phyloP scores from a whole-genome alignment of 2,113 vertebrate species.

The Setophaga petechia region DNA sequence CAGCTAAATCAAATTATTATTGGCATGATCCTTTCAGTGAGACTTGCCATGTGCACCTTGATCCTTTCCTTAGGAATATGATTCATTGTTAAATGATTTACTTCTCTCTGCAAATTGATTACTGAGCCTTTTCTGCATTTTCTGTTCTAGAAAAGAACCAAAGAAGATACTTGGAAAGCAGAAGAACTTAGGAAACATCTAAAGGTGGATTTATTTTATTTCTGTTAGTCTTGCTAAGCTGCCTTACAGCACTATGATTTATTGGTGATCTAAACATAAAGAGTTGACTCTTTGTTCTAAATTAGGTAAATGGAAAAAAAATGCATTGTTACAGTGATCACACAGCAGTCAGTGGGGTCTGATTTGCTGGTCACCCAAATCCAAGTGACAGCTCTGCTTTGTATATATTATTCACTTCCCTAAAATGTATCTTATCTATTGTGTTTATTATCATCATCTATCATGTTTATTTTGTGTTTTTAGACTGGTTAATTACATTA shows the following conservation, averaged over 20 bases:
- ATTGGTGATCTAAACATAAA: neutral
- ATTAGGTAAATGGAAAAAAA: neutral
- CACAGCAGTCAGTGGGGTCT: neutral
- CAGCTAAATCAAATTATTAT: neutral
- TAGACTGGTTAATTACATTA: neutral
- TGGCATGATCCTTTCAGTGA: neutral
- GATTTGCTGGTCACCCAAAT: neutral
- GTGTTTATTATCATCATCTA: neutral
- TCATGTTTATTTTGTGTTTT: neutral
- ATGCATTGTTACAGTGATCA: neutral
- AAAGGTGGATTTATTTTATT: slow-evolving; percentile 70
- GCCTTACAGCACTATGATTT: neutral
- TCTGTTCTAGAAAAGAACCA: slow-evolving; percentile 81
- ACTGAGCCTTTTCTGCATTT: neutral
- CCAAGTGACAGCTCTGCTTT: neutral
- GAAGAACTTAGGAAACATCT: slow-evolving; percentile 88
- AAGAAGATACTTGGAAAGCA: slow-evolving; percentile 93
- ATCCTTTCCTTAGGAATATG: neutral
- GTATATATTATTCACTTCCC: neutral
- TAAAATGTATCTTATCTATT: neutral
- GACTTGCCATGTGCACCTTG: neutral
- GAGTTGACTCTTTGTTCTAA: neutral
- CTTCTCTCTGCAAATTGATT: neutral
- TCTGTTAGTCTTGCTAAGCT: neutral
- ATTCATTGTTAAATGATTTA: neutral